Evolutionary conservation across 1,140 invertebrate genomes (phyloP).

Genomic region (Zaprionus africanus): DNA sequence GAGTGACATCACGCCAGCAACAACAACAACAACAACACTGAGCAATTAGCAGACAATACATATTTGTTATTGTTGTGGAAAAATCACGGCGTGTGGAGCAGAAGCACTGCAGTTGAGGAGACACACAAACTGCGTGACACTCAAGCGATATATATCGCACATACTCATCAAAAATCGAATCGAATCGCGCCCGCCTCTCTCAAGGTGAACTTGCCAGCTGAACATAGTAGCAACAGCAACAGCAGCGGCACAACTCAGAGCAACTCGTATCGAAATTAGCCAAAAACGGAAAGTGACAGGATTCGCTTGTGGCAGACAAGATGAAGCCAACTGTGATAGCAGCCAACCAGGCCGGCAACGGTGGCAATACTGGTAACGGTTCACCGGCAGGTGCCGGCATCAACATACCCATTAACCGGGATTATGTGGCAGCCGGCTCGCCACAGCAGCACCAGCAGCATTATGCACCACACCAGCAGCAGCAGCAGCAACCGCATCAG

Average conservation of each 20-base stretch:
- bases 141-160: conserved; percentile 33
- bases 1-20: conserved; percentile 74
- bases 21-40: background rate
- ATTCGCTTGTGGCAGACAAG: conserved; percentile 24
- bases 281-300: conserved; percentile 45
- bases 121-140: conserved; percentile 13
- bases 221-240: conserved; percentile 22
- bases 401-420: conserved; percentile 76
- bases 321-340: conserved; percentile 83
- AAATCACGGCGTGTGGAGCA: conserved; percentile 21
- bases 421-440: conserved; percentile 54
- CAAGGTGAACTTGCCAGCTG: conserved; percentile 60
- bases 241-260: conserved; percentile 38
- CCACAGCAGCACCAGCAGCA: conserved; percentile 45
- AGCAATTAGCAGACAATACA: conserved; percentile 33
- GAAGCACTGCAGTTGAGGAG: conserved; percentile 15
- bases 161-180: conserved; percentile 25
- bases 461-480: conserved; percentile 23
- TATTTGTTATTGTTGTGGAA: conserved; percentile 30
- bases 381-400: conserved; percentile 51
- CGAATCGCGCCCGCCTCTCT: conserved; percentile 44
- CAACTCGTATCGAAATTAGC: conserved; percentile 59
- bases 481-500: conserved; percentile 40
- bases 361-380: conserved; percentile 34
- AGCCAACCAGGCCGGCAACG: conserved; percentile 54